Conservation (phyloP, 2,888 invertebrate species). For the Lysandra bellargus region DNA sequence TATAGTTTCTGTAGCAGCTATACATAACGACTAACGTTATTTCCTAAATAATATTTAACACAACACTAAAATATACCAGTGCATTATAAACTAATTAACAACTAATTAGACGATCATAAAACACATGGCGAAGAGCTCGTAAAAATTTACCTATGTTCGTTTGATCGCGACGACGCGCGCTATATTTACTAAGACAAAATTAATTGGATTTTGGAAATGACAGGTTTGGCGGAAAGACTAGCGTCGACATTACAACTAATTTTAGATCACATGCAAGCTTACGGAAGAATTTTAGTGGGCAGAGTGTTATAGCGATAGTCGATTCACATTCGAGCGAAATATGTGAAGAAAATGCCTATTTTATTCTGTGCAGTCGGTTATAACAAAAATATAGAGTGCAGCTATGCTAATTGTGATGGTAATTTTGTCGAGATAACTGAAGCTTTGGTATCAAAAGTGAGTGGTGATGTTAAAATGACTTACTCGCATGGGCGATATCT, state of each 20-base stretch:
- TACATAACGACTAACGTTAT: too few species aligned
- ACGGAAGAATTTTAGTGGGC: conserved; percentile 43
- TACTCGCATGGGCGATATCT: conserved; percentile 84
- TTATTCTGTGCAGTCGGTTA: conserved; percentile 92
- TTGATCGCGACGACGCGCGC: neutral
- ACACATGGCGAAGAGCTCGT: neutral
- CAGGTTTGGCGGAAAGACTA: conserved; percentile 58
- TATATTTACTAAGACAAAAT: conserved; percentile 40
- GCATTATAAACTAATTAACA: neutral
- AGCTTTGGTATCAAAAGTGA: conserved; percentile 89
- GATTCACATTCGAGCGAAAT: neutral
- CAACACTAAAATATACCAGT: neutral
- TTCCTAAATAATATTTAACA: too few species aligned
- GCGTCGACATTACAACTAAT: conserved; percentile 52
- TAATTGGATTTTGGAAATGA: conserved; percentile 60
- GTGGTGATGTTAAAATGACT: conserved; percentile 90
- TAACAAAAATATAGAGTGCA: conserved; percentile 87
- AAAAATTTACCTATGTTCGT: conserved; percentile 3
- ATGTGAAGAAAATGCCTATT: conserved; percentile 86
- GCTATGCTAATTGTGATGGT: conserved; percentile 94
- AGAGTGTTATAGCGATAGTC: conserved; percentile 21
- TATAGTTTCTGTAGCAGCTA: too few species aligned
- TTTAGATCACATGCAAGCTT: conserved; percentile 53
- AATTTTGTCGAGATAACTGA: conserved; percentile 96
- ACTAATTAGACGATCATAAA: conserved; percentile 24